These are phyloP conservation scores for Uropsilus gracilis DNA, from an alignment of 2,113 vertebrate species.

Conservation along the genomic window DNA sequence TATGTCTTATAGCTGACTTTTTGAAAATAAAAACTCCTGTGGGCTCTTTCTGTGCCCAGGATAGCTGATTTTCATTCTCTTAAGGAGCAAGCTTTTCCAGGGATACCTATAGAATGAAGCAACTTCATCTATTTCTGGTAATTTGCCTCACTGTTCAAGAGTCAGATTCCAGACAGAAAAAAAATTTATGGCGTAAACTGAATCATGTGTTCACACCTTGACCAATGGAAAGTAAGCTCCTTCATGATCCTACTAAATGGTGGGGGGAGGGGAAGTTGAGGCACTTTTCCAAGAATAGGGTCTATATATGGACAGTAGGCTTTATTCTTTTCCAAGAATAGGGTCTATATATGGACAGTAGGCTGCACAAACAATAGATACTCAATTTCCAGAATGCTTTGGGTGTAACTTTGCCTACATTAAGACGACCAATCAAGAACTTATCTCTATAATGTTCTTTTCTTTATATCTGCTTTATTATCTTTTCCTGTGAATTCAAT, in stretches of 20 bases:
- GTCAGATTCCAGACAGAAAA: neutral
- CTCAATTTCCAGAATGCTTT: neutral
- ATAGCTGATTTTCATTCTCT: no score
- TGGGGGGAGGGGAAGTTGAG: neutral
- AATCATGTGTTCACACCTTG: neutral
- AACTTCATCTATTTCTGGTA: neutral
- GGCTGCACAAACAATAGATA: neutral
- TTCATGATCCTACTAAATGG: neutral
- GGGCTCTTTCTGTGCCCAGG: no score
- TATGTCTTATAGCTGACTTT: no score
- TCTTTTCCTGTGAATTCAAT: conserved; percentile 17
- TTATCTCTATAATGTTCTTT: neutral
- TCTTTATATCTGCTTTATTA: neutral
- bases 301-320: no score
- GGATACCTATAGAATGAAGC: neutral
- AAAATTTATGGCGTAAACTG: neutral
- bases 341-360: neutral
- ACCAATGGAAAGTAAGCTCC: neutral
- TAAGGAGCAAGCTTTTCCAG: neutral
- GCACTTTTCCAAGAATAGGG: neutral
- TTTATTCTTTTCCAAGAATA: no score
- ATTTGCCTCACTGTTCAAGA: neutral
- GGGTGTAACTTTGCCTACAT: neutral
- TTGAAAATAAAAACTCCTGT: no score
- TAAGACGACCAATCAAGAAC: neutral